Conservation (phyloP, 1,140 invertebrate genomes). For the Ganaspis sp. region DNA sequence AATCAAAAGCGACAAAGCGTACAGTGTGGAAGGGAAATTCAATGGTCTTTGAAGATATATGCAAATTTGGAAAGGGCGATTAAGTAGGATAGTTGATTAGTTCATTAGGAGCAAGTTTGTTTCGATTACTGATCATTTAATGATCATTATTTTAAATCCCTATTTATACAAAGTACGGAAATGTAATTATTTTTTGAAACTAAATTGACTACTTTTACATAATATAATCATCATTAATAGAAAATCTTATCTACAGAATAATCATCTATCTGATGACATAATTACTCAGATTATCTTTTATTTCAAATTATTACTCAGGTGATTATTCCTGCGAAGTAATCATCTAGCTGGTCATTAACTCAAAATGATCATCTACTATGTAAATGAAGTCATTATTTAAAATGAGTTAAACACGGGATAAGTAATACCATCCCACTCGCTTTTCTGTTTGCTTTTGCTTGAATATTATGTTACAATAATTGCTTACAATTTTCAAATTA, state of each 20-base stretch:
- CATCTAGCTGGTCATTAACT: neutral
- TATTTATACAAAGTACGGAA: too few relatives aligned
- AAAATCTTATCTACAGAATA: too few relatives aligned
- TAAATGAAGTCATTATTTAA: neutral
- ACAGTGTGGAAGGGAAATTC: neutral
- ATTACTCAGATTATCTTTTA: neutral
- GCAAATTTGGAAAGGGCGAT: neutral
- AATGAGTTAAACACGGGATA: too few relatives aligned
- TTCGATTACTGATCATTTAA: neutral
- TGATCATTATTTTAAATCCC: neutral
- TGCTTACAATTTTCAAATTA: too few relatives aligned
- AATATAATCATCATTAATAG: too few relatives aligned
- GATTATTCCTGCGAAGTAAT: too few relatives aligned
- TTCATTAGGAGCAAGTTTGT: neutral
- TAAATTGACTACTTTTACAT: too few relatives aligned
- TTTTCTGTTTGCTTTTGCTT: too few relatives aligned
- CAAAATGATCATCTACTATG: neutral
- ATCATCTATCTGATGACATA: neutral
- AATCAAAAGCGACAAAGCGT: constrained; percentile 17
- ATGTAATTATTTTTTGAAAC: too few relatives aligned
- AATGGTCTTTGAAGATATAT: constrained; percentile 13
- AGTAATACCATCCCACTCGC: too few relatives aligned
- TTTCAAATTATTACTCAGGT: neutral
- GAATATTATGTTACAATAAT: too few relatives aligned
- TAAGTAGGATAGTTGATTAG: neutral